Percentiles rank a stretch among this genome's conserved stretches.
Conservation (phyloP, 2,797 vertebrate genomes). For the Falco biarmicus region DNA sequence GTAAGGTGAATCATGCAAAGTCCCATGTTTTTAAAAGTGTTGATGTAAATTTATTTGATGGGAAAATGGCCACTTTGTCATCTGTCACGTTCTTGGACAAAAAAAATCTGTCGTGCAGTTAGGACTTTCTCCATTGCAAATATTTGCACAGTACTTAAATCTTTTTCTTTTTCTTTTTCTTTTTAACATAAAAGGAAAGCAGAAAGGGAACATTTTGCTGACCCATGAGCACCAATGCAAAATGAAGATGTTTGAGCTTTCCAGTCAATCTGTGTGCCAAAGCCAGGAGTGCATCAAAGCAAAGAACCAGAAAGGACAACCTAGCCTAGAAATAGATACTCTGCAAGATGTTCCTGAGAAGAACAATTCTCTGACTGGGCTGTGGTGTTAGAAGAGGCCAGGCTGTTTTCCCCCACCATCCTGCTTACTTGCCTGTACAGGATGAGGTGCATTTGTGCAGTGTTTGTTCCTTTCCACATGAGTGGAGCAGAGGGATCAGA, state of each 20-base stretch:
- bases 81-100: conserved; percentile 14
- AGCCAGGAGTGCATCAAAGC: conserved; percentile 48
- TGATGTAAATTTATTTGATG: conserved; percentile 18
- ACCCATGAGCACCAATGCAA: background rate
- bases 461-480: background rate
- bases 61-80: conserved; percentile 23
- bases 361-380: background rate
- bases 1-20: conserved; percentile 31
- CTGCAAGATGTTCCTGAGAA: conserved; percentile 1
- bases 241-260: conserved; percentile 34
- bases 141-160: conserved; percentile 3
- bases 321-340: conserved; percentile 66
- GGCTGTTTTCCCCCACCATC: conserved; percentile 58
- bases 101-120: background rate
- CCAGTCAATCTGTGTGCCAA: background rate
- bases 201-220: conserved; percentile 31
- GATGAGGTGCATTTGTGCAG: background rate
- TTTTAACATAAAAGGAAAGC: background rate
- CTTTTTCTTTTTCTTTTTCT: background rate
- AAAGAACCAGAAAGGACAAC: background rate
- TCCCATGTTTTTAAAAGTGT: background rate
- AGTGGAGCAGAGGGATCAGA: background rate
- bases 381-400: conserved; percentile 60
- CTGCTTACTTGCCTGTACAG: conserved; percentile 52
- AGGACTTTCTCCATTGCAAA: conserved; percentile 18